Conservation (phyloP, 2,113 vertebrate species). For the Xiphophorus hellerii region DNA sequence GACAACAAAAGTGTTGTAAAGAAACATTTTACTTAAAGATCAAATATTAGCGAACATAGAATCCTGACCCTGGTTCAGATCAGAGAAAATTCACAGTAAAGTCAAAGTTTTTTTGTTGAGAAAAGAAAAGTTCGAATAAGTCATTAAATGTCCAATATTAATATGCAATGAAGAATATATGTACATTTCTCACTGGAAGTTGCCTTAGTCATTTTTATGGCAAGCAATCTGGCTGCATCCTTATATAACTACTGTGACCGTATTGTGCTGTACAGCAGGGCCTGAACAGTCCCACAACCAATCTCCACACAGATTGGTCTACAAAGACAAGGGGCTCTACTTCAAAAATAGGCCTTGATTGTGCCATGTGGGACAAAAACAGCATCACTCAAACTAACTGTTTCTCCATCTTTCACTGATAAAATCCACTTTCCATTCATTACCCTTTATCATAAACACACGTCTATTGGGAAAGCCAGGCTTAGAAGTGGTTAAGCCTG, state of each 20-base stretch:
- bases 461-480: slow-evolving; percentile 65
- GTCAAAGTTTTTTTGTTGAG: not conserved
- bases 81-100: too few relatives aligned
- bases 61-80: too few relatives aligned
- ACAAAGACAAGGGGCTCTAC: slow-evolving; percentile 55
- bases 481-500: slow-evolving; percentile 79
- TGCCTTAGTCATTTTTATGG: slow-evolving; percentile 32
- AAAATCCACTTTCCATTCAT: slow-evolving; percentile 82
- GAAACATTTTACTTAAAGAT: too few relatives aligned
- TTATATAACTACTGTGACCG: slow-evolving; percentile 34
- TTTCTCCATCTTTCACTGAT: slow-evolving; percentile 77
- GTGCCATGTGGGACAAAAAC: slow-evolving; percentile 75
- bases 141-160: not conserved
- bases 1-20: too few relatives aligned
- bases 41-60: too few relatives aligned
- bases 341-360: slow-evolving; percentile 78
- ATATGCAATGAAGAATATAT: not conserved
- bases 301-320: slow-evolving; percentile 69
- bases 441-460: slow-evolving; percentile 77
- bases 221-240: slow-evolving; percentile 23
- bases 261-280: slow-evolving; percentile 51
- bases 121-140: not conserved
- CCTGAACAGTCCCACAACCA: slow-evolving; percentile 68
- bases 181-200: too few relatives aligned
- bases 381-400: slow-evolving; percentile 76